phyloP scores from a whole-genome alignment of 2,888 invertebrate species.

The Agrochola litura region DNA sequence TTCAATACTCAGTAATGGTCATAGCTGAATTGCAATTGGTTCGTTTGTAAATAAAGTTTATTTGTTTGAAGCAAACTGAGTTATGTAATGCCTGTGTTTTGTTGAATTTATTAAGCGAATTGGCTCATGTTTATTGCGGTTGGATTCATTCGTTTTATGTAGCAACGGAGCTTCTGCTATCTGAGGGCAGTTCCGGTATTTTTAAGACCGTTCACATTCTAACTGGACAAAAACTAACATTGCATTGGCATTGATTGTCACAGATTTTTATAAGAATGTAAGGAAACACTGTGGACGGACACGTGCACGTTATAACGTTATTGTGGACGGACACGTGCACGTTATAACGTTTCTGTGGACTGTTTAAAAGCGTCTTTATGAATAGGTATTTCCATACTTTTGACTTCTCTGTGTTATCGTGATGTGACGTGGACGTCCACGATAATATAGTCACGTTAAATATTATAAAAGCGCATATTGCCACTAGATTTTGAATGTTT shows the following conservation, averaged over 20 bases:
- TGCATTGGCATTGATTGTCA: too few relatives aligned
- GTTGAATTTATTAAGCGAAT: conserved; percentile 1
- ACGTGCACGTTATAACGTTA: neutral
- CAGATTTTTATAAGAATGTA: too few relatives aligned
- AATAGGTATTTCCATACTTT: neutral
- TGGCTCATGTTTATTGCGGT: neutral
- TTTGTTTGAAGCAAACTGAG: conserved; percentile 23
- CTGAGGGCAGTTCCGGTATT: neutral
- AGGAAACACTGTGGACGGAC: too few relatives aligned
- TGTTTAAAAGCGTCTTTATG: neutral
- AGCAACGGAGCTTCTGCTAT: neutral
- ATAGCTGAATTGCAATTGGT: conserved; percentile 7
- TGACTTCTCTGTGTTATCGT: neutral
- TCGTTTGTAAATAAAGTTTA: conserved; percentile 26
- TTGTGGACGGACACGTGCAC: neutral
- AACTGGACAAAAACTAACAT: too few relatives aligned
- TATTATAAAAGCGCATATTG: neutral
- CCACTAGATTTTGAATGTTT: too few relatives aligned
- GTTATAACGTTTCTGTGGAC: neutral
- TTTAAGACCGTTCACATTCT: too few relatives aligned
- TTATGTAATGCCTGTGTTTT: conserved; percentile 15
- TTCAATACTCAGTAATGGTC: conserved; percentile 20
- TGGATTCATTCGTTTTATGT: neutral
- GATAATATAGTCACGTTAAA: neutral
- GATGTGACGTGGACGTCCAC: neutral